Evolutionary conservation across 2,888 invertebrate species (phyloP), one percentile per base, ranked within the genome.

Genomic region (Drosophila prolongata): DNA sequence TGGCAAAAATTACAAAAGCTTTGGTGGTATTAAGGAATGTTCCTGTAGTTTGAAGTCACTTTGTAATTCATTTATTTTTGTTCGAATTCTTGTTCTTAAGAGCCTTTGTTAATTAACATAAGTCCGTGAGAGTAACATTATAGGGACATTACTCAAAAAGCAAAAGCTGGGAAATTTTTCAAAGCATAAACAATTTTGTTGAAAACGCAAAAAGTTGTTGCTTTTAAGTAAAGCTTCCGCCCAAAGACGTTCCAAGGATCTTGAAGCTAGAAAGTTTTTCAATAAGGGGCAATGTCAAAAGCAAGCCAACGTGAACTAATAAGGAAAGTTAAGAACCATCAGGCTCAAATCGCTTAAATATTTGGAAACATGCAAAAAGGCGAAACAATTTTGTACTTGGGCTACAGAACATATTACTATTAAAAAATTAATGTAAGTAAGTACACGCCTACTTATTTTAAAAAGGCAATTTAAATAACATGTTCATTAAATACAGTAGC

Each of bases 261-360:
- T 14, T 49, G 6, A 11, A 10, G 13, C 43, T 30, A 53, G 34
- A 54, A 70, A 69, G 71, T 70, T 71, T 70, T 70, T 71, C 53
- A 70, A 71, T 71, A 57, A 71, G 47, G 56, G 8, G 10, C 42
- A 27, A 44, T 55, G 60, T 56, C 56, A 71, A 57, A 61, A 61
- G 37, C 71, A 71, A 71, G 14, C 9, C 19, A 47, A 38, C 10
- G 24, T 10, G 38, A 27, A 42, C 14, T 38, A 6, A 30, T n/a
- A 38, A 27, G 27, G 13, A 16, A 16, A 55, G n/a, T 14, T 1
- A 40, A 9, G 14, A 6, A 8, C 30, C 8, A 30, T 19, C 19
- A 19, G 3, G 24, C 24, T 6, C 30, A 30, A 30, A 30, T 30
- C 8, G 8, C 8, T 30, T 6, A 30, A 30, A 30, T 30, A 30